Evolutionary conservation across 1,140 invertebrate genomes (phyloP), one percentile per base, ranked within the genome.

Genomic region (Heliconius hewitsoni): DNA sequence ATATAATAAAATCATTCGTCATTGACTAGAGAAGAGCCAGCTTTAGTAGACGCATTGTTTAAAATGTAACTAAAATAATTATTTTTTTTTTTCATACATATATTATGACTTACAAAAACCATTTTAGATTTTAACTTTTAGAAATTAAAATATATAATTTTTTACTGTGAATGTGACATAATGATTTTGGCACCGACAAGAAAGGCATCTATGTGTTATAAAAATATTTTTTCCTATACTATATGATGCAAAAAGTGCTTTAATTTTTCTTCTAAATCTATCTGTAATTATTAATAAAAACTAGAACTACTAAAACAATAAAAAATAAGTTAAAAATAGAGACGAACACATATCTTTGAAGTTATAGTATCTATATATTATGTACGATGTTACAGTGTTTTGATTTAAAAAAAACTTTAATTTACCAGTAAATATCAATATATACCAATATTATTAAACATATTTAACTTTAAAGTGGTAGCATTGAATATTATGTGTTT

Each of bases 141-240:
- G 9, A 60, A 60, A 4, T 23, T 60, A n/a, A 9, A 60, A 27
- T 60, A 57, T 23, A 60, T 23, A 30, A 30, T 27, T 27, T 30
- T 30, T 13, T 66, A 66, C 9, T 27, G 60, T 30, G 60, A 66
- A 4, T 66, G 23, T 66, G 60, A 66, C 30, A 66, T 11, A 66
- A 27, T 30, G 60, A 75, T 66, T 75, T 75, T 75, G 74, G 74
- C 74, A 75, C 74, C 27, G 74, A 60, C 37, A 57, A 57, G 52
- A 75, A 75, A 75, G 74, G 74, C 74, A 75, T 75, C 74, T 66
- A 30, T 37, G 55, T 75, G 74, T 66, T 66, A 66, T 16, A 66
- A 66, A 66, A 66, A 66, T 66, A 66, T 30, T 27, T 66, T 30
- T 66, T 23, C 23, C 60, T 66, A 66, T 66, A 27, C 9, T 27